Base-by-base conservation (phyloP, 2,888 invertebrate species). In the Megaustenia siamemsis region DNA sequence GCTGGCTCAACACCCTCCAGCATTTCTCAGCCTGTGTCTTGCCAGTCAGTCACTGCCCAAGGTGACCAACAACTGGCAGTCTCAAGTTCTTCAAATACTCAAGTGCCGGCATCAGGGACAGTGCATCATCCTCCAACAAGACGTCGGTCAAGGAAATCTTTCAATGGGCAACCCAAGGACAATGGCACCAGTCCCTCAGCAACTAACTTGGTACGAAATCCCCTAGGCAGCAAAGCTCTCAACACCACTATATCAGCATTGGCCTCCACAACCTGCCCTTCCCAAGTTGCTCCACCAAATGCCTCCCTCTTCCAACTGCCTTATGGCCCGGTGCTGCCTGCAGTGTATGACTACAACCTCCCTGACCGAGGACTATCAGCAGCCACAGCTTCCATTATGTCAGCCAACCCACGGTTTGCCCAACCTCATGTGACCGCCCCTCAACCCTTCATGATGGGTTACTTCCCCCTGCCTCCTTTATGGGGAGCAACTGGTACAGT, bases 301-400 rank as follows among this genome's bases (percentile, higher is more conserved):
- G 68, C 82, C 56, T 78, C 78, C 35, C 53, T 78, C 24, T 77
- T 78, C 83, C 60, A 78, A 12, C 69, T 78, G 68, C 78, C 83
- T 56, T 78, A 78, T 45, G 76, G 53, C 60, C 78, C 73, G 21
- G 82, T 88, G 75, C 87, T 88, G 45, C 85, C 89, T 32, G 73
- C 87, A 10, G 86, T 89, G 28, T 92, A 92, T 82, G 91, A 92
- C 85, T 92, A 92, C 86, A 91, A 88, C 80, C 87, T 92, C 32
- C 92, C 92, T 35, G 92, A 92, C 76, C 86, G 92, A 56, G 92
- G 92, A 18, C 86, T 92, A 32, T 89, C 90, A 10, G 45, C 73
- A 2, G 86, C 87, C 35, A 77, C 88, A n/a, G 76, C 87, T 4
- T 68, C 90, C 32, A 86, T 86, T 38, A 83, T 88, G 66, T 81